Base-by-base conservation (phyloP, 1,140 invertebrate species). In the Drosophila orosa region DNA sequence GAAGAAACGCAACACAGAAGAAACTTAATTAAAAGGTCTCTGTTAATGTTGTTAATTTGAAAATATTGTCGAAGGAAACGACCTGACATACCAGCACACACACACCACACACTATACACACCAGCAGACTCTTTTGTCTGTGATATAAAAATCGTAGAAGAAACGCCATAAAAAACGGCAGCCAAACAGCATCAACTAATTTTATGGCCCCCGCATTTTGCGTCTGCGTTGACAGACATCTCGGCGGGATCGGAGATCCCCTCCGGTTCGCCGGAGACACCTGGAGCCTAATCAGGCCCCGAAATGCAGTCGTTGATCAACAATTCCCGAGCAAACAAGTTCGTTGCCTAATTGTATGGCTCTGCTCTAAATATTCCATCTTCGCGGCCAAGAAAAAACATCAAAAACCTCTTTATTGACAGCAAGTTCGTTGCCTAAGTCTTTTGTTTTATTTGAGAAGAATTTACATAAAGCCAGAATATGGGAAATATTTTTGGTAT, bases 21-120 rank as follows among this genome's bases (percentile, higher is more conserved):
- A 90, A 90, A 89, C 85, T 89, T 89, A 89, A 89, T 89, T 89
- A 89, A 89, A 89, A 89, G 84, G 85, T 89, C 77, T 82, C 84
- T 84, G 59, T 87, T 86, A 86, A 87, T 84, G 84, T 74, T 71
- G 84, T 87, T 89, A 89, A 89, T 89, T 89, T 89, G 80, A 89
- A 89, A 89, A 89, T 89, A 89, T 89, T 89, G 84, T 89, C 84
- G 61, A 87, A 87, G 84, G 84, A 87, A 89, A 89, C 83, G 83
- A 57, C 61, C 52, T 69, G 69, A 69, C 66, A 71, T 68, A 29
- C 65, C 74, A 74, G 31, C 47, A 54, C 39, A 58, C 60, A 55
- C 61, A 56, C 22, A 57, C 35, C 35, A 60, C 25, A 27, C n/a
- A n/a, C 40, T n/a, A 47, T 9, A 50, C 67, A 37, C 35, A 75